phyloP scores from a whole-genome alignment of 2,113 vertebrate species.

The Xiphophorus hellerii region DNA sequence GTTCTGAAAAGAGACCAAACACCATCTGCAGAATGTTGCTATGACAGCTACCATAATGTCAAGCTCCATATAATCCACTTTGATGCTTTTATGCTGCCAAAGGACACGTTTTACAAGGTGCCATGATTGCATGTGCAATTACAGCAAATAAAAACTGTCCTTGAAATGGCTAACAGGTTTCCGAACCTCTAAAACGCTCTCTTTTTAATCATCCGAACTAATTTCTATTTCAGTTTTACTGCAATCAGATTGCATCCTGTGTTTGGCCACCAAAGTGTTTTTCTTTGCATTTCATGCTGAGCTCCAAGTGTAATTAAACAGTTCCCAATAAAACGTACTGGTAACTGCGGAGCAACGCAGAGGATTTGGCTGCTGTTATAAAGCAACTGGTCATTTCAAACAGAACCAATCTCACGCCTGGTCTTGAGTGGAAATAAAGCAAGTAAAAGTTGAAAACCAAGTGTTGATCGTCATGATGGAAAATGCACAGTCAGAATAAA shows the following conservation, averaged over 20 bases:
- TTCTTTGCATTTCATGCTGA: slow-evolving; percentile 38
- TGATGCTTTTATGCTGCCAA: slow-evolving; percentile 28
- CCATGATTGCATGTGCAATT: slow-evolving; percentile 68
- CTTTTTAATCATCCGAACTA: slow-evolving; percentile 41
- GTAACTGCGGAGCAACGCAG: slow-evolving; percentile 5
- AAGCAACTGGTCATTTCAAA: slow-evolving; percentile 27
- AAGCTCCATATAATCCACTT: slow-evolving; percentile 34
- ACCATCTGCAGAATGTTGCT: slow-evolving; percentile 31
- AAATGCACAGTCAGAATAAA: slow-evolving; percentile 51
- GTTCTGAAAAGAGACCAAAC: slow-evolving; percentile 49
- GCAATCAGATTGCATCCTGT: slow-evolving; percentile 45
- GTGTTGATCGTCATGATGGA: slow-evolving; percentile 51
- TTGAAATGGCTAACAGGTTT: slow-evolving; percentile 63
- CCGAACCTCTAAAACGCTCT: slow-evolving; percentile 40
- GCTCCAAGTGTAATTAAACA: slow-evolving; percentile 40
- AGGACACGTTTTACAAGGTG: slow-evolving; percentile 67
- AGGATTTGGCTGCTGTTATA: slow-evolving; percentile 18
- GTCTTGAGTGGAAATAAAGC: slow-evolving; percentile 27
- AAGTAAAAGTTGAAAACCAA: slow-evolving; percentile 60
- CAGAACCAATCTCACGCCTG: slow-evolving; percentile 17
- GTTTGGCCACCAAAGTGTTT: slow-evolving; percentile 40
- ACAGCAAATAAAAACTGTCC: slow-evolving; percentile 61
- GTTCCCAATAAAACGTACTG: slow-evolving; percentile 46
- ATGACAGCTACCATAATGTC: slow-evolving; percentile 30
- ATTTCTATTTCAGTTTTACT: slow-evolving; percentile 61